Conservation (phyloP, 2,113 vertebrate genomes). For the Bettongia penicillata region DNA sequence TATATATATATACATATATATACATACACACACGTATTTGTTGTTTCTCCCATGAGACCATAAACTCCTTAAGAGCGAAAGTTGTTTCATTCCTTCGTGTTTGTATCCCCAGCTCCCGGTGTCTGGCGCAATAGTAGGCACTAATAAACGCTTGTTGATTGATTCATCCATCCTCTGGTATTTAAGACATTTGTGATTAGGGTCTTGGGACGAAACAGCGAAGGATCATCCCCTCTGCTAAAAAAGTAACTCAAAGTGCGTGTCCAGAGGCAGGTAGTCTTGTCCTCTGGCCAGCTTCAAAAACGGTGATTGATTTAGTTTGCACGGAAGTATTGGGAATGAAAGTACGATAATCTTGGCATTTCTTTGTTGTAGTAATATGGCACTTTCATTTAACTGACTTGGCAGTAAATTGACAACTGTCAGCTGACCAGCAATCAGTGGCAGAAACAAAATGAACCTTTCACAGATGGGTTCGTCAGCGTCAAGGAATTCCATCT, state of each 20-base stretch:
- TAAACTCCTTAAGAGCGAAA: background rate
- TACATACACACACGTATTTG: background rate
- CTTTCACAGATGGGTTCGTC: background rate
- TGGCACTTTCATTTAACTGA: background rate
- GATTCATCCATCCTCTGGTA: background rate
- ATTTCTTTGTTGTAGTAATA: background rate
- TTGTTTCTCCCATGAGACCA: background rate
- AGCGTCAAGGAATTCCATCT: background rate
- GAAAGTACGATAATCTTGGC: background rate
- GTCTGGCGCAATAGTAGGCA: background rate
- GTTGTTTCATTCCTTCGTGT: background rate
- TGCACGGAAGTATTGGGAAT: background rate
- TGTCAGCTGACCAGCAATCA: background rate
- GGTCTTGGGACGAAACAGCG: background rate
- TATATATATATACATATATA: too few relatives aligned
- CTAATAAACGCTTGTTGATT: background rate
- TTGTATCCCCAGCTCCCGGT: background rate
- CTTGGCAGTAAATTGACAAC: background rate
- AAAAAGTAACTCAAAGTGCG: background rate
- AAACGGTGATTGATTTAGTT: background rate
- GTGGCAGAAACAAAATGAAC: background rate
- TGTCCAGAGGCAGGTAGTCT: background rate
- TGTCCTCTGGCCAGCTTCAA: background rate
- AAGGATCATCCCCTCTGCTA: background rate
- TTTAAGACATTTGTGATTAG: background rate